phyloP scores from a whole-genome alignment of 2,113 vertebrate genomes.

The Ochotona princeps region DNA sequence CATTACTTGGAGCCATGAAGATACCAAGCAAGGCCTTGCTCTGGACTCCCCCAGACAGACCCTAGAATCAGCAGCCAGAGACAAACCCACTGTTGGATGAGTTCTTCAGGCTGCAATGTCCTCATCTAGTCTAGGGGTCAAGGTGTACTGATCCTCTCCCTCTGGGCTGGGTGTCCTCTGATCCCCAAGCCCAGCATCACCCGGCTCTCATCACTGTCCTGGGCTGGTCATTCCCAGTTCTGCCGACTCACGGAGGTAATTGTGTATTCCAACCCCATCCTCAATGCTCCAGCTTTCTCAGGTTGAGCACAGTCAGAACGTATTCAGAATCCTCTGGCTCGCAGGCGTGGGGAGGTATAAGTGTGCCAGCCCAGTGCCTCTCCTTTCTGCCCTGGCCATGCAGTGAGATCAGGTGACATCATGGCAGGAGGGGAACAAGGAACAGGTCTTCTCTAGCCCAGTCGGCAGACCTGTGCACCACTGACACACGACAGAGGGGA shows the following conservation, averaged over 20 bases:
- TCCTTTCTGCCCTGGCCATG: background rate
- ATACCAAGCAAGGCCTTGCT: background rate
- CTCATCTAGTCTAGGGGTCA: background rate
- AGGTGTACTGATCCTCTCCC: accelerated
- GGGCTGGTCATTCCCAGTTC: background rate
- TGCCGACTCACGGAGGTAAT: slow-evolving; percentile 48
- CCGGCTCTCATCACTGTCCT: background rate
- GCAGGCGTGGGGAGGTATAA: background rate
- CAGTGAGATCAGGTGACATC: background rate
- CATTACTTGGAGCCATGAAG: background rate
- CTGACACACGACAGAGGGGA: background rate
- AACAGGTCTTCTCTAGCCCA: background rate
- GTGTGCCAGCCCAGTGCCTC: background rate
- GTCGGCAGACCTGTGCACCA: background rate
- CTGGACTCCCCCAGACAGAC: background rate
- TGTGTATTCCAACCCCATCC: slow-evolving; percentile 55
- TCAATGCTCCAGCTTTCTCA: background rate
- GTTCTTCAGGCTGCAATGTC: background rate
- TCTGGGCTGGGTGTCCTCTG: accelerated
- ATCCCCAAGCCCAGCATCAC: background rate
- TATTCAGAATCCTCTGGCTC: slow-evolving; percentile 52
- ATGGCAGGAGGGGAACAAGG: too few species aligned
- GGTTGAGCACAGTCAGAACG: background rate
- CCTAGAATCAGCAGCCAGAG: background rate
- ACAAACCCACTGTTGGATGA: background rate